Base-by-base conservation (phyloP, 64 coral and sea anemone genomes). In the Dendronephthya gigantea region DNA sequence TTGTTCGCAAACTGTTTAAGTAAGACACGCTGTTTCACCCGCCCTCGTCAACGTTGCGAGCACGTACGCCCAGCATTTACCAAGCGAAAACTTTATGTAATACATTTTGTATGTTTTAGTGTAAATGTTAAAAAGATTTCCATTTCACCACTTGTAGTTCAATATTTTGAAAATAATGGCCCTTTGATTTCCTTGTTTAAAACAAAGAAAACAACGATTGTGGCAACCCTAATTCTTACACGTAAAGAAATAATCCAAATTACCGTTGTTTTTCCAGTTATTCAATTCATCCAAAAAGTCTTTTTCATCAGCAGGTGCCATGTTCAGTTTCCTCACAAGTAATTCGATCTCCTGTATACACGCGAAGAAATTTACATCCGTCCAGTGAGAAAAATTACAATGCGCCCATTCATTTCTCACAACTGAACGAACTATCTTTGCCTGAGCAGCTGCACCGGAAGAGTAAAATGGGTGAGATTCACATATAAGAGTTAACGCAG, bases 351-450 rank as follows among this genome's bases (percentile, higher is more conserved):
- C 72, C 36, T 79, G 11, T 79, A 79, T 9, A 79, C 72, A 33
- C 32, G 31, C 15, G 13, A 12, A 7, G 30, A 1, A 79, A 34
- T 79, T 79, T 79, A 8, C 31, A 39, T 34, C 32, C 9, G 31
- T 39, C 11, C 29, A 79, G 17, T 79, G 4, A 13, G 72, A 36
- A 79, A 79, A 79, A 39, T 79, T 79, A 39, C 72, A 79, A 19
- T 79, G 72, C 34, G 32, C 72, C 72, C 72, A 79, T 79, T 79
- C 12, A 79, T 79, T 79, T 33, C 72, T 79, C 10, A 79, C 72
- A 79, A 28, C 72, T 37, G 19, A 15, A 34, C 72, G 31, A 34
- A 79, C 72, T 37, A n/a, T 62, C 25, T 62, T 79, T 29, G 36
- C 72, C 72, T 33, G 72, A 79, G 5, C 1, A 79, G 72, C 72